These are phyloP conservation scores for Syritta pipiens DNA, from an alignment of 2,888 invertebrate genomes.

Conservation along the genomic window DNA sequence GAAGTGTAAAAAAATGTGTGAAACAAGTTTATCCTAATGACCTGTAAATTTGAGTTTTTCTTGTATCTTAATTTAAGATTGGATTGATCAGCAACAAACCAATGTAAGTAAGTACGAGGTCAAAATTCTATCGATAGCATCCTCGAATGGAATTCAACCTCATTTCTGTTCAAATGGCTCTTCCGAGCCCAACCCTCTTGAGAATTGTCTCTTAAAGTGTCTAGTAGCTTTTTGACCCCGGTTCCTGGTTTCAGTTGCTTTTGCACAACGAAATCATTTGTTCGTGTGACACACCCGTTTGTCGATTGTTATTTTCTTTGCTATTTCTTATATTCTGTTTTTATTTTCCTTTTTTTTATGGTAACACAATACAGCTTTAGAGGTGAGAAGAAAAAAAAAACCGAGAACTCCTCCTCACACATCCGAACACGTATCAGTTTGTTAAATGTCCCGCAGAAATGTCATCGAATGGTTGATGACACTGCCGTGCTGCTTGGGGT, in stretches of 20 bases:
- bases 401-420: too few relatives aligned
- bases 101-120: conserved; percentile 36
- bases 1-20: conserved; percentile 23
- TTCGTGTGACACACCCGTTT: too few relatives aligned
- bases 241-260: conserved; percentile 51
- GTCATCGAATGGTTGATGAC: conserved; percentile 54
- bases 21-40: conserved; percentile 16
- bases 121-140: conserved; percentile 42
- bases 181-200: conserved; percentile 62
- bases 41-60: conserved; percentile 27
- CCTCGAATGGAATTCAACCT: conserved; percentile 53
- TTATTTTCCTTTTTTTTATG: neutral
- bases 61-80: too few relatives aligned
- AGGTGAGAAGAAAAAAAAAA: conserved; percentile 29
- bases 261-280: too few relatives aligned
- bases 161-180: conserved; percentile 40
- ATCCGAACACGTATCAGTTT: too few relatives aligned
- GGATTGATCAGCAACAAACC: too few relatives aligned
- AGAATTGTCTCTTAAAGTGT: conserved; percentile 56
- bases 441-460: conserved; percentile 46
- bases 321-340: neutral
- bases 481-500: conserved; percentile 24
- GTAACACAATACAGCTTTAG: conserved; percentile 14
- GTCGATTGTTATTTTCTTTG: too few relatives aligned
- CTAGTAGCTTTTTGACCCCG: conserved; percentile 68